Evolutionary conservation across 1,140 invertebrate genomes (phyloP).

Genomic region (Atopsyche davidsoni): DNA sequence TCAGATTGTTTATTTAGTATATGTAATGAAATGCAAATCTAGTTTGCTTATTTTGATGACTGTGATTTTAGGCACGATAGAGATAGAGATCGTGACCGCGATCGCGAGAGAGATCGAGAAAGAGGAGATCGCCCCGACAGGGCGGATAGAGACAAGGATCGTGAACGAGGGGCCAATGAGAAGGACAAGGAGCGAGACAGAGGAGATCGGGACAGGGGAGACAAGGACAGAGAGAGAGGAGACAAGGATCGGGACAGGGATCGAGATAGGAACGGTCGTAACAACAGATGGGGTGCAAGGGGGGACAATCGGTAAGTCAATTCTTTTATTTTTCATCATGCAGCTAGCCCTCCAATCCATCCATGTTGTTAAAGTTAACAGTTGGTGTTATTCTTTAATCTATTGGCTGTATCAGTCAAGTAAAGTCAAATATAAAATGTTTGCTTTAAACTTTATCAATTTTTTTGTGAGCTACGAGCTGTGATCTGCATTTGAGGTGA

Average conservation of each 20-base stretch:
- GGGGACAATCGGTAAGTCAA: slow-evolving; percentile 32
- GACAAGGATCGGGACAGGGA: slow-evolving; percentile 28
- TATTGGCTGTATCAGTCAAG: too few species aligned
- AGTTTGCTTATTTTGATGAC: too few species aligned
- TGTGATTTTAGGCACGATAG: slow-evolving; percentile 28
- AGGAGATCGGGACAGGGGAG: slow-evolving; percentile 28
- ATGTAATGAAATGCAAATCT: too few species aligned
- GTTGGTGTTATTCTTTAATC: too few species aligned
- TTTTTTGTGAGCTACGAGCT: too few species aligned
- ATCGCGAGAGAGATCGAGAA: slow-evolving; percentile 12
- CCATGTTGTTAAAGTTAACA: too few species aligned
- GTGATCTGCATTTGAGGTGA: too few species aligned
- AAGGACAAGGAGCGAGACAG: neutral
- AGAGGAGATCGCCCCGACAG: slow-evolving; percentile 21
- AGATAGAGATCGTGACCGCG: slow-evolving; percentile 22
- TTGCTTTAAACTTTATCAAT: too few species aligned
- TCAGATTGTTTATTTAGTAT: too few species aligned
- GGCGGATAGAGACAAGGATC: slow-evolving; percentile 14
- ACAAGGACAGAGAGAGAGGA: slow-evolving; percentile 34
- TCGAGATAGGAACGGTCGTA: slow-evolving; percentile 21
- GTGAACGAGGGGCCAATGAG: slow-evolving; percentile 6
- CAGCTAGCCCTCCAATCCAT: too few species aligned
- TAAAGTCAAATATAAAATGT: too few species aligned
- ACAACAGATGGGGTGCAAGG: slow-evolving; percentile 25
- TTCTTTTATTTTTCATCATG: too few species aligned